A percentile compares a stretch with the other conserved stretches of the same genome.
These are phyloP conservation scores for Plagiodera versicolora DNA, from an alignment of 2,888 invertebrate genomes.

Conservation along the genomic window DNA sequence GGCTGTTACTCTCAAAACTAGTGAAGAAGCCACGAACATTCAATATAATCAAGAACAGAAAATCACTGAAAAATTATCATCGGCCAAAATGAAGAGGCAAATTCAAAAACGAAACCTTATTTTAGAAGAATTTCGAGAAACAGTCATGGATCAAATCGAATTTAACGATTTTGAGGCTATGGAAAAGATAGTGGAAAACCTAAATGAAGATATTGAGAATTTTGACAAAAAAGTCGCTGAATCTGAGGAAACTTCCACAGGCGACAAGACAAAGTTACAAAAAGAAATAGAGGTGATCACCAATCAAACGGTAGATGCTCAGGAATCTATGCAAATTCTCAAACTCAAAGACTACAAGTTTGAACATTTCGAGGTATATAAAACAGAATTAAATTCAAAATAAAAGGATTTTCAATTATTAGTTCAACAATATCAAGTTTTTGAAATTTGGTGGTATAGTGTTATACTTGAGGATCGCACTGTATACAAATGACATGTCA, in stretches of 20 bases:
- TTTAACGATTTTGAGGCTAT: conserved; percentile 20
- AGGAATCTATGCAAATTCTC: not conserved
- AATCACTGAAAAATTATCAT: conserved; percentile 3
- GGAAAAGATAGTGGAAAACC: conserved; percentile 31
- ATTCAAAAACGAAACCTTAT: conserved; percentile 4
- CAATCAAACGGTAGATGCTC: not conserved
- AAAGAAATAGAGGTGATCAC: not conserved
- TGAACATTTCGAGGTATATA: conserved; percentile 8
- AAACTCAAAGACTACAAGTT: not conserved
- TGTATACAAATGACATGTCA: no score
- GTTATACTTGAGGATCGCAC: no score
- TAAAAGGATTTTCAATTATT: no score
- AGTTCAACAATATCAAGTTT: no score
- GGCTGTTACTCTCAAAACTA: not conserved
- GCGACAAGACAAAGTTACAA: not conserved
- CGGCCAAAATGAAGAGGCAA: conserved; percentile 8
- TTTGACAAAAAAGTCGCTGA: conserved; percentile 11
- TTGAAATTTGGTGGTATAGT: no score
- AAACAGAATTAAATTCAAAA: no score
- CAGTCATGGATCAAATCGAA: conserved; percentile 11
- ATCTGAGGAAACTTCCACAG: not conserved
- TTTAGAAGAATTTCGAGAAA: conserved; percentile 15
- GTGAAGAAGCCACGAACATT: not conserved
- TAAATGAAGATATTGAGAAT: conserved; percentile 32
- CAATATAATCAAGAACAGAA: conserved; percentile 8